These are phyloP conservation scores for Myiozetetes cayanensis DNA, from an alignment of 2,113 vertebrate genomes.

Conservation along the genomic window DNA sequence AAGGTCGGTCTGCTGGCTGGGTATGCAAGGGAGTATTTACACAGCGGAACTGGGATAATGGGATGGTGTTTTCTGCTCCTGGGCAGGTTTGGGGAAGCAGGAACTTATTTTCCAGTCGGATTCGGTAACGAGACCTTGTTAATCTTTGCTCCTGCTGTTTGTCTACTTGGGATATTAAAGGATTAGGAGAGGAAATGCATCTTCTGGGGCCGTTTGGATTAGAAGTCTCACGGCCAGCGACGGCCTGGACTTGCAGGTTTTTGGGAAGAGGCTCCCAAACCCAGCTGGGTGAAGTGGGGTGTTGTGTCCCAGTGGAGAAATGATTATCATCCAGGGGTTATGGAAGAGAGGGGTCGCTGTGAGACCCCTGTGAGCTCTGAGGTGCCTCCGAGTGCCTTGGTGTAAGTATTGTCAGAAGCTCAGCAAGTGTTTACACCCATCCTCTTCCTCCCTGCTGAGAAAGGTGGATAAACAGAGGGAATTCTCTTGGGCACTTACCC, in stretches of 20 bases:
- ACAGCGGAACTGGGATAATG: background rate
- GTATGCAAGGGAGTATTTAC: background rate
- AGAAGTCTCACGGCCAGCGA: background rate
- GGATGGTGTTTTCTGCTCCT: background rate
- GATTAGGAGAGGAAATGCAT: constrained; percentile 22
- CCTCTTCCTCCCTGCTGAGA: background rate
- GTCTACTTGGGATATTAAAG: constrained; percentile 42
- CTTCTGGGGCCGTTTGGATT: background rate
- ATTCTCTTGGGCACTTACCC: background rate
- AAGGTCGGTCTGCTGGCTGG: background rate
- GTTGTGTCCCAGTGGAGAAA: accelerated
- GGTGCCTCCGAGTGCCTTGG: background rate
- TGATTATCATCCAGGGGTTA: accelerated
- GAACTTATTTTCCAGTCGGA: background rate
- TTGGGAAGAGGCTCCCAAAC: background rate
- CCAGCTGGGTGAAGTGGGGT: background rate
- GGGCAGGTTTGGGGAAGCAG: constrained; percentile 16
- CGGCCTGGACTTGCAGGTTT: background rate
- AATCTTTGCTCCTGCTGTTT: background rate
- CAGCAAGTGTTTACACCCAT: background rate
- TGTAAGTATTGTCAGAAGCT: background rate
- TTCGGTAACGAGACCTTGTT: background rate
- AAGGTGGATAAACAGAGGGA: background rate
- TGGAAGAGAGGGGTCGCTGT: background rate
- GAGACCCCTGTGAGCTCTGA: background rate